A percentile compares a stretch with the other conserved stretches of the same genome.
Evolutionary conservation across 2,888 invertebrate genomes (phyloP).

Genomic region (Caenorhabditis imperialis): DNA sequence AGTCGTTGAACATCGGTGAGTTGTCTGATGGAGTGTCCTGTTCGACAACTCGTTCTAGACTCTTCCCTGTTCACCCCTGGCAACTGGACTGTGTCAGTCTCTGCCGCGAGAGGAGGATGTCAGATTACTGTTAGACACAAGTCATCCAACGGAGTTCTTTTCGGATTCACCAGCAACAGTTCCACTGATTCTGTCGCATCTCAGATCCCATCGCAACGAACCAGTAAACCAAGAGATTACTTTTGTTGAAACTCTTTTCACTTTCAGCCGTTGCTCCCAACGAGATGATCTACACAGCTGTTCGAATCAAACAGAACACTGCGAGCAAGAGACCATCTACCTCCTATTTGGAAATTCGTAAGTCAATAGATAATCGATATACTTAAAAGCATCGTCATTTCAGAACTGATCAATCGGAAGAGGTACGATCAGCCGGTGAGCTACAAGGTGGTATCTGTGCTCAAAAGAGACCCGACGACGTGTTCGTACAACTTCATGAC

Average conservation of each 20-base stretch:
- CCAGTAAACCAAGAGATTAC: too few species aligned
- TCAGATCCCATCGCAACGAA: conserved; percentile 35
- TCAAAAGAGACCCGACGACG: conserved; percentile 10
- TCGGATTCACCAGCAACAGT: conserved; percentile 24
- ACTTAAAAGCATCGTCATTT: too few species aligned
- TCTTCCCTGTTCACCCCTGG: conserved; percentile 6
- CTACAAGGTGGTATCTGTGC: conserved; percentile 2
- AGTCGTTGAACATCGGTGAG: conserved; percentile 23
- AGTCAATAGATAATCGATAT: too few species aligned
- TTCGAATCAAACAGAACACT: conserved; percentile 26
- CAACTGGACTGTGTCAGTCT: conserved; percentile 15
- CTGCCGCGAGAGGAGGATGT: conserved; percentile 28
- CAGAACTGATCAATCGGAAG: conserved; percentile 24
- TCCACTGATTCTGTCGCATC: conserved; percentile 10
- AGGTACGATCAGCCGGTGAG: conserved; percentile 33
- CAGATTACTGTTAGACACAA: conserved; percentile 29
- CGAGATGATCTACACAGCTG: conserved; percentile 16
- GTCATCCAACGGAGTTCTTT: conserved; percentile 17
- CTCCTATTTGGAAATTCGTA: conserved; percentile 30
- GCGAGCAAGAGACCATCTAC: background rate
- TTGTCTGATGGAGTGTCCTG: too few species aligned
- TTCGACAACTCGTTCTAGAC: conserved; percentile 2
- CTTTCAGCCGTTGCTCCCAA: conserved; percentile 6
- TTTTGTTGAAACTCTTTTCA: too few species aligned
- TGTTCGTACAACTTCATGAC: conserved; percentile 33